Evolutionary conservation across 2,797 vertebrate species (phyloP), one percentile per base, ranked within the genome.

Genomic region (Artibeus jamaicensis): DNA sequence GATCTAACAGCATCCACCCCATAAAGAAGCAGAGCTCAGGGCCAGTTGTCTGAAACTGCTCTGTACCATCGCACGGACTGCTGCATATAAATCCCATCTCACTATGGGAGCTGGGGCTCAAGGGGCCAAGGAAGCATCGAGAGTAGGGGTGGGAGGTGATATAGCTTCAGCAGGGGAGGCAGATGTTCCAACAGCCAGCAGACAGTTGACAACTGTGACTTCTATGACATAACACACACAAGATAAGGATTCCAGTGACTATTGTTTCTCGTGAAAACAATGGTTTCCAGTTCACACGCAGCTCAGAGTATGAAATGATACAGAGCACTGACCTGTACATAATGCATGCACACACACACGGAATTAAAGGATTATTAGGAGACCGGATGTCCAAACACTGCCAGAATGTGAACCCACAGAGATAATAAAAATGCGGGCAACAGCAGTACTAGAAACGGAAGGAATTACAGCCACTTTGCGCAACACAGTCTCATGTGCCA

Each of bases 291-390:
- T 90, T 76, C 93, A 91, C 79, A 90, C 92, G 77, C 9, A 77
- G 62, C 70, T 84, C 48, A 16, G 77, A 53, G 68, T 92, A 50
- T 91, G 92, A 93, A 94, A 93, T 6, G 73, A 93, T n/a, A 8
- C 73, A 34, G 84, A 76, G 78, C 57, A 29, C 68, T 93, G 93
- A 96, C 95, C 89, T 97, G 87, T n/a, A 70, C 82, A 62, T 76
- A 93, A 95, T 46, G 82, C 37, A 62, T 65, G 44, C 34, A 65
- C 26, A 55, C 0, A 70, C 32, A 55, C 77, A 21, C 0, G 37
- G 97, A 96, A 95, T 92, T 95, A 97, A 95, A 93, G 95, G 96
- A 96, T 97, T 96, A 97, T 39, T 74, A 93, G 91, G 93, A 94
- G 68, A 92, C 91, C 39, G 26, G 91, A 96, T 96, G 85, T 93